These are phyloP conservation scores for Selene dorsalis DNA, from an alignment of 2,797 vertebrate genomes.

Conservation along the genomic window DNA sequence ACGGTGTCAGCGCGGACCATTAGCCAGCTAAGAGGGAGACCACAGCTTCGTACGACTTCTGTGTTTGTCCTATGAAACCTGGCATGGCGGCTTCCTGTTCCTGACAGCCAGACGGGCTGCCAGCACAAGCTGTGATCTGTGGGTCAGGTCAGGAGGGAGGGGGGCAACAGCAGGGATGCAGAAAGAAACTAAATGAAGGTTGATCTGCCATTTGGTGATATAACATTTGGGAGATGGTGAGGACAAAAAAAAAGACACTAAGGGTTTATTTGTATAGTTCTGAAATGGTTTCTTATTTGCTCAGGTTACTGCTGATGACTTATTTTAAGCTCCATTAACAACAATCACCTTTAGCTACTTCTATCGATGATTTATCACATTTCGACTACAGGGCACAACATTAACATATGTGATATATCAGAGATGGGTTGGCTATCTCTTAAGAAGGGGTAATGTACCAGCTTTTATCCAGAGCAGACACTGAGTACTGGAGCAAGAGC, in stretches of 20 bases:
- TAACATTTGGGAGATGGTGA: background rate
- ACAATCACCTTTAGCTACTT: background rate
- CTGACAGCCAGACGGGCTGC: conserved; percentile 43
- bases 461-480: background rate
- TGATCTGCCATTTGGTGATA: background rate
- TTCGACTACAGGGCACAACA: background rate
- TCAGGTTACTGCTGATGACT: background rate
- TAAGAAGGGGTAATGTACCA: background rate
- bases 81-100: conserved; percentile 33
- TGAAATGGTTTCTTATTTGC: background rate
- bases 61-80: conserved; percentile 44
- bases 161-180: background rate
- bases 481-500: background rate
- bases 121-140: conserved; percentile 56
- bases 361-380: background rate
- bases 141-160: conserved; percentile 7
- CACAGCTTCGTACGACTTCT: conserved; percentile 13
- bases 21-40: conserved; percentile 25
- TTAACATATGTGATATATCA: background rate
- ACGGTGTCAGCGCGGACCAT: conserved; percentile 27
- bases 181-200: background rate
- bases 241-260: background rate
- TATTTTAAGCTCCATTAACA: background rate
- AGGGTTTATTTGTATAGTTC: background rate
- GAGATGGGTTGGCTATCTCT: background rate